A percentile compares a stretch with the other conserved stretches of the same genome.
phyloP scores from a whole-genome alignment of 2,888 invertebrate genomes.

The Seira musarum region DNA sequence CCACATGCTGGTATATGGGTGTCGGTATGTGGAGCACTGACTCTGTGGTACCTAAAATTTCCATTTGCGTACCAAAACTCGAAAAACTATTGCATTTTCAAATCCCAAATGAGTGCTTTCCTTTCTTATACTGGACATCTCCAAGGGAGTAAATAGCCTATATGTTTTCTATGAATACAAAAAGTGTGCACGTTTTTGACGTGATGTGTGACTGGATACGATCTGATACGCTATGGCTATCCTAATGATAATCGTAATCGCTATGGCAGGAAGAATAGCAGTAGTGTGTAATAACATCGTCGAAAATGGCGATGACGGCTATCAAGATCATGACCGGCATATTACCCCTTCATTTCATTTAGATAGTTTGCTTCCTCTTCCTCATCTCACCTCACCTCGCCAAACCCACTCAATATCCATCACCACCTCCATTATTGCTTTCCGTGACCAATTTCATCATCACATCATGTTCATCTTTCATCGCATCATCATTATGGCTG shows the following conservation, averaged over 20 bases:
- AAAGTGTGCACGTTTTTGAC: constrained; percentile 3
- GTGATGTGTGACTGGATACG: too few species aligned
- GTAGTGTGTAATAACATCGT: constrained; percentile 1
- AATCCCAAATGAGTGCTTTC: constrained; percentile 19
- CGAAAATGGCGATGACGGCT: background rate
- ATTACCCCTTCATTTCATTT: constrained; percentile 5
- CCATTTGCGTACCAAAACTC: too few species aligned
- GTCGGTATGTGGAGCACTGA: background rate
- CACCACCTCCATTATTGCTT: constrained; percentile 23
- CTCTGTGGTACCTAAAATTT: background rate
- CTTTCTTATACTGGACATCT: constrained; percentile 2
- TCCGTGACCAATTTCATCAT: constrained; percentile 40
- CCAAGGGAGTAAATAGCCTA: background rate
- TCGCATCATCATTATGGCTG: constrained; percentile 25
- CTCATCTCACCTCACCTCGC: constrained; percentile 2
- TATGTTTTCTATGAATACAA: background rate
- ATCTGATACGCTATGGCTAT: too few species aligned
- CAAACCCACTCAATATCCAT: constrained; percentile 16
- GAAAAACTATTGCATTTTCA: constrained; percentile 5
- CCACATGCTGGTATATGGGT: too few species aligned
- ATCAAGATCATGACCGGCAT: background rate
- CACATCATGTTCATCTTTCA: constrained; percentile 28
- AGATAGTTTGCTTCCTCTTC: constrained; percentile 2
- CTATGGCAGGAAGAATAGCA: too few species aligned
- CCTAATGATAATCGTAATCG: constrained; percentile 19